Percentiles rank a stretch among this genome's conserved stretches.
Conservation (phyloP, 2,888 invertebrate species). For the Clepsis dumicolana region DNA sequence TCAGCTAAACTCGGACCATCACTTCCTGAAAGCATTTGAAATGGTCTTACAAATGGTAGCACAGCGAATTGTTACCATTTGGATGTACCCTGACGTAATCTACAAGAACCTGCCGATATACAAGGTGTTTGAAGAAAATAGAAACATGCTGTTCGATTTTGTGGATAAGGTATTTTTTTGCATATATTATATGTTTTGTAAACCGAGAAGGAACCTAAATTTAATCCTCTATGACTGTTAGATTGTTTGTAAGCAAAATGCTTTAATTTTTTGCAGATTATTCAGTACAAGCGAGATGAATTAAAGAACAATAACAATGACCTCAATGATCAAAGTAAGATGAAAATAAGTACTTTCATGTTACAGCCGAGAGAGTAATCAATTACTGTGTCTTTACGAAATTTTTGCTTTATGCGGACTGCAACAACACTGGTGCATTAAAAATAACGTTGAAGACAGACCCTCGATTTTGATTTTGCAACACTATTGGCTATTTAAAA, state of each 20-base stretch:
- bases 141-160: constrained; percentile 9
- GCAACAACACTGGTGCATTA: too few relatives aligned
- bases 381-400: too few relatives aligned
- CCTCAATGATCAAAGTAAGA: not conserved
- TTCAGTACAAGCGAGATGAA: constrained; percentile 16
- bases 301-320: constrained; percentile 10
- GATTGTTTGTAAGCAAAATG: not conserved
- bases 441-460: too few relatives aligned
- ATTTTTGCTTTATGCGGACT: too few relatives aligned
- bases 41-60: not conserved
- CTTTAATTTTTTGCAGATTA: constrained; percentile 18
- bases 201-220: too few relatives aligned
- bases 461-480: too few relatives aligned
- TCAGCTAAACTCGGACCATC: constrained; percentile 40
- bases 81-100: constrained; percentile 28
- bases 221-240: not conserved
- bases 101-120: constrained; percentile 15
- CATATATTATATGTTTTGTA: not conserved
- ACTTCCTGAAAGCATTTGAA: constrained; percentile 33
- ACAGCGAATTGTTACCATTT: constrained; percentile 11
- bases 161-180: constrained; percentile 16
- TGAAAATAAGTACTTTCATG: too few relatives aligned
- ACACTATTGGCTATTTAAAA: too few relatives aligned
- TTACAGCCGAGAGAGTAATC: too few relatives aligned
- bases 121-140: constrained; percentile 8